These are phyloP conservation scores for Drosophila mimica DNA, from an alignment of 2,888 invertebrate genomes.

Conservation along the genomic window DNA sequence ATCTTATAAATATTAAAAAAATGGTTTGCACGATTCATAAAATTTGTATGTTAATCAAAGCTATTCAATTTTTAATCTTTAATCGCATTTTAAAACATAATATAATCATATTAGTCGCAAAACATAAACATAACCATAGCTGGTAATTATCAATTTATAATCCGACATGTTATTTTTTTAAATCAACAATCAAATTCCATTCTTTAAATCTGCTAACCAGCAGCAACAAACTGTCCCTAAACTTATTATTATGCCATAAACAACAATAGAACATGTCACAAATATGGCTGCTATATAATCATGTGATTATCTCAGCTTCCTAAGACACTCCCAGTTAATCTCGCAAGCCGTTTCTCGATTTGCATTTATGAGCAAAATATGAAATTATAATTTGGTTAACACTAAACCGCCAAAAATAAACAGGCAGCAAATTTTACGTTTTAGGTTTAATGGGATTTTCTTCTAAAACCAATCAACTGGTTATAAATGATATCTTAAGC, in stretches of 20 bases:
- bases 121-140: background rate
- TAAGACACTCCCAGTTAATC: conserved; percentile 31
- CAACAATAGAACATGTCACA: conserved; percentile 37
- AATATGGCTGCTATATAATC: conserved; percentile 51
- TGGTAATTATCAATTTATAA: background rate
- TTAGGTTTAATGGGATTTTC: background rate
- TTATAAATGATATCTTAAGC: conserved; percentile 51
- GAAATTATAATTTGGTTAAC: conserved; percentile 45
- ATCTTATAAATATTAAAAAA: background rate
- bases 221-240: conserved; percentile 33
- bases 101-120: background rate
- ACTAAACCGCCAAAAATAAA: conserved; percentile 31
- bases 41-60: background rate
- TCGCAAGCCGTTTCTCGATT: conserved; percentile 13
- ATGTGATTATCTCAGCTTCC: conserved; percentile 44
- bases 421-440: conserved; percentile 1
- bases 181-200: conserved; percentile 4
- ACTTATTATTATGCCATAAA: conserved; percentile 54
- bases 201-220: conserved; percentile 21
- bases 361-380: conserved; percentile 50
- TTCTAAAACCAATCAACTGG: conserved; percentile 35
- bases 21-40: background rate
- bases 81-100: background rate
- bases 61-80: background rate
- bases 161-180: conserved; percentile 1